A percentile compares a stretch with the other conserved stretches of the same genome.
Conservation (phyloP, 2,113 vertebrate species). For the Alligator sinensis region DNA sequence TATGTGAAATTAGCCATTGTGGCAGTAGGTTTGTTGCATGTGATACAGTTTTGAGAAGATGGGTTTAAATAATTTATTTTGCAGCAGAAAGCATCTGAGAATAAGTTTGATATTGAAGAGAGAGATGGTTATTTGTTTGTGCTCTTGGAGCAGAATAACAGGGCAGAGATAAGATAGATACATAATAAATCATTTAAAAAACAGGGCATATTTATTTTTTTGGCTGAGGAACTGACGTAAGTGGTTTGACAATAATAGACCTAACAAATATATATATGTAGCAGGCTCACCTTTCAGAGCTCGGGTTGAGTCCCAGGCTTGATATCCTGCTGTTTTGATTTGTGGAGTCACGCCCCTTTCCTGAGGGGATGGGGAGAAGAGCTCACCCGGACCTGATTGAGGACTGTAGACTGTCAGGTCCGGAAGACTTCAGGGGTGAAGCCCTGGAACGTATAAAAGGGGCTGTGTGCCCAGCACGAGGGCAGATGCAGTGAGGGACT, state of each 20-base stretch:
- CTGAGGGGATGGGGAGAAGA: too few species aligned
- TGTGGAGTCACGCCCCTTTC: too few species aligned
- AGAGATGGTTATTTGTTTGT: not conserved
- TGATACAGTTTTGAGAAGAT: not conserved
- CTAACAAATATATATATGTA: too few species aligned
- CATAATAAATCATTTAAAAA: not conserved
- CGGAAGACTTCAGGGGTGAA: too few species aligned
- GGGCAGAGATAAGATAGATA: not conserved
- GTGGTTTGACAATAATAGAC: not conserved
- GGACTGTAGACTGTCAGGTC: too few species aligned
- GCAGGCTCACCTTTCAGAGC: too few species aligned
- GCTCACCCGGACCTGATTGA: too few species aligned
- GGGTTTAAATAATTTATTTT: not conserved
- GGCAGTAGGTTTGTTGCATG: not conserved
- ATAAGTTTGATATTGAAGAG: not conserved
- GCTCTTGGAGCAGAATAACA: not conserved
- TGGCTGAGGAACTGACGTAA: rapidly evolving
- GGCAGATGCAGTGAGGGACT: too few species aligned
- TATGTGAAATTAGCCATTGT: not conserved
- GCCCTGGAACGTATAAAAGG: too few species aligned
- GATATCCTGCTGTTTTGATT: too few species aligned
- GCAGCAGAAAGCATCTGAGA: not conserved
- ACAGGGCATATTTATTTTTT: not conserved
- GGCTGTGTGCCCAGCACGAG: too few species aligned
- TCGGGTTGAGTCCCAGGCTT: too few species aligned